Evolutionary conservation across 2,113 vertebrate genomes (phyloP), one percentile per base, ranked within the genome.

Genomic region (Circaetus gallicus): DNA sequence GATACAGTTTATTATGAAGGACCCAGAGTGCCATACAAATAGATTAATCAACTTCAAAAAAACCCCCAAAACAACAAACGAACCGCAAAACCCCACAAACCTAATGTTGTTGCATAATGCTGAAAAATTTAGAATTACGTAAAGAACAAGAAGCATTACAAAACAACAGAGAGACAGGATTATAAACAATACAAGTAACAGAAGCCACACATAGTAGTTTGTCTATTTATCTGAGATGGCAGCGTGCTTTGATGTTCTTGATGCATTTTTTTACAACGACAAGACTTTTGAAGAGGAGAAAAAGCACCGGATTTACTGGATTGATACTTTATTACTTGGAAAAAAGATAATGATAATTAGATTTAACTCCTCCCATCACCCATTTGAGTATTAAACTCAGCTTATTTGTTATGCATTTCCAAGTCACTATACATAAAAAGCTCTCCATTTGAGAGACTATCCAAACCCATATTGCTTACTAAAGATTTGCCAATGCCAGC

Each of bases 21-120:
- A 74, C 12, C 10, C 53, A 63, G 20, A 16, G 22, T 36, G 20
- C 17, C 66, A 70, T 18, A 65, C 4, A 34, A 80, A 78, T 11
- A 31, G 14, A 91, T 36, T 20, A 43, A 42, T 40, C 13, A 45
- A 56, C 32, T 76, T 52, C 0, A 25, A 72, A 73, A 77, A 73
- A 11, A 36, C 9, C 2, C 38, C 16, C 49, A 24, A 58, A 47
- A 31, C 52, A 74, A 72, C 29, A 36, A 73, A 52, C 0, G 0
- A 80, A 43, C 26, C 25, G 71, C 36, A 47, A 52, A 9, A 3
- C 3, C 10, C 45, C 19, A 31, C 16, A 50, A 36, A 61, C 2
- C 3, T 36, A 24, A 77, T 2, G 5, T 10, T 49, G 9, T 3
- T 65, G 26, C 53, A 78, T 28, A 56, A 61, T 24, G 10, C 20